Evolutionary conservation across 2,888 invertebrate species (phyloP).

Genomic region (Nasonia oneida): DNA sequence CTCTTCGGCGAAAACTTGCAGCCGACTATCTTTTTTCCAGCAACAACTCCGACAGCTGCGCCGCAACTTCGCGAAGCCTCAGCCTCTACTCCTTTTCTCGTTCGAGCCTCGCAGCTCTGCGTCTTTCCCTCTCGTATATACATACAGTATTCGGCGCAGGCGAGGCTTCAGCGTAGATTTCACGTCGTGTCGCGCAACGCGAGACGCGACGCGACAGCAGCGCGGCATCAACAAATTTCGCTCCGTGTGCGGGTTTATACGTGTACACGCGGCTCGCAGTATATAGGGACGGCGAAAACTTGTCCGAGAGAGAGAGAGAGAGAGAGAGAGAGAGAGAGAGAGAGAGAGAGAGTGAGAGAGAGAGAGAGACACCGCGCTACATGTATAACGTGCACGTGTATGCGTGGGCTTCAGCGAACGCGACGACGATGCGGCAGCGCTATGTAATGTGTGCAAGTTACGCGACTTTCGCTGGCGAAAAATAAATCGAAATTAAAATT

Average conservation of each 20-base stretch:
- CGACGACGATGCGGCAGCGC: not conserved
- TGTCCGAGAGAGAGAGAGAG: not conserved
- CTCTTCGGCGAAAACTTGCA: no score
- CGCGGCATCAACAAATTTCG: slow-evolving; percentile 52
- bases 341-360: not conserved
- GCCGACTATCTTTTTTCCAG: not conserved
- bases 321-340: not conserved
- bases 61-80: not conserved
- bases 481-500: not conserved
- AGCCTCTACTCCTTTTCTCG: not conserved
- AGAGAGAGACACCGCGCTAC: not conserved
- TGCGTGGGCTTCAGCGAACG: not conserved
- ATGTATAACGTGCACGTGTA: not conserved
- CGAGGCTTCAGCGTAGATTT: slow-evolving; percentile 42
- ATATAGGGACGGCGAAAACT: slow-evolving; percentile 34
- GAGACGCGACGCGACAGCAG: slow-evolving; percentile 18
- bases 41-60: not conserved
- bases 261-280: not conserved
- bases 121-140: not conserved
- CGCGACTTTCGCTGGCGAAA: not conserved
- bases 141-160: not conserved
- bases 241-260: not conserved
- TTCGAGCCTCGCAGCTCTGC: not conserved
- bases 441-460: not conserved
- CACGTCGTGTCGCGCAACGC: slow-evolving; percentile 20